Evolutionary conservation across 2,113 vertebrate genomes (phyloP).

Genomic region (human (Homo sapiens)): DNA sequence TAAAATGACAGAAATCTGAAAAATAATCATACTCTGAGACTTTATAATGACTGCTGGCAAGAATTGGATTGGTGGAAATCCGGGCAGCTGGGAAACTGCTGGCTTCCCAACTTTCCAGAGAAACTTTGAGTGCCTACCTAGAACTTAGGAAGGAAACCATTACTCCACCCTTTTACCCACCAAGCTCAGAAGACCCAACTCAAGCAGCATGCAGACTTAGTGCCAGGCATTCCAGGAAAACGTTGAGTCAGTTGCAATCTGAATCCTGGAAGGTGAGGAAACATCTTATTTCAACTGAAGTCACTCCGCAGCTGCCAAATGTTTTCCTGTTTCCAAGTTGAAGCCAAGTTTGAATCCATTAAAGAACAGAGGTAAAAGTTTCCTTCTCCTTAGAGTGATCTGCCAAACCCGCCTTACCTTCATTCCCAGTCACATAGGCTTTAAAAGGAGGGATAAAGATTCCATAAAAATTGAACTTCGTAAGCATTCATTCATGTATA

Average conservation of each 20-base stretch:
- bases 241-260: neutral
- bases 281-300: neutral
- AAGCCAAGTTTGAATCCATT: neutral
- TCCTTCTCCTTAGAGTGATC: neutral
- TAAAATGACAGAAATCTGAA: constrained; percentile 38
- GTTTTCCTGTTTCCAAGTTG: neutral
- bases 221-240: neutral
- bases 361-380: neutral
- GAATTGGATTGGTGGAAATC: neutral
- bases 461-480: neutral
- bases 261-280: neutral
- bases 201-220: neutral
- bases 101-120: neutral
- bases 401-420: too few species aligned
- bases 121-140: neutral
- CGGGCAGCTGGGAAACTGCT: neutral
- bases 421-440: neutral
- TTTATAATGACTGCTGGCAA: neutral
- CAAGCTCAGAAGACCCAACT: neutral
- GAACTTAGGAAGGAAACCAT: neutral
- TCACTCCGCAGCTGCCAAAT: neutral
- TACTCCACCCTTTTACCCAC: neutral
- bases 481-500: neutral
- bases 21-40: neutral
- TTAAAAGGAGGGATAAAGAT: neutral